Base-by-base conservation (phyloP, 2,797 vertebrate species). In the Zenarchopterus dispar region DNA sequence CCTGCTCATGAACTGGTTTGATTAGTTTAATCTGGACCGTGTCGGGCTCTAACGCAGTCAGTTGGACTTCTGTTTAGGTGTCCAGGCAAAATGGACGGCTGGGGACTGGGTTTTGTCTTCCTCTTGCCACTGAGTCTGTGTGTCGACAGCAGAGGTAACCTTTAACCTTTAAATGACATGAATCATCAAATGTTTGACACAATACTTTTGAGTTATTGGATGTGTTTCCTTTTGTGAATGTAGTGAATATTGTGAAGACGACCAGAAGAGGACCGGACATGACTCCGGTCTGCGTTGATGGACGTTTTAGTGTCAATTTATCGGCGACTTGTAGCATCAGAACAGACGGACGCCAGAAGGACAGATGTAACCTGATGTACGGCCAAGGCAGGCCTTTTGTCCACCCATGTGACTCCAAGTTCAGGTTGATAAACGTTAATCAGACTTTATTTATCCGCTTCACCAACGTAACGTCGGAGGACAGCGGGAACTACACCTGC, bases 221-320 rank as follows among this genome's bases (percentile, higher is more conserved):
- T 2, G 19, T 2, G 19, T 45, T 22, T 56, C 4, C 8, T 4
- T 31, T n/a, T 36, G 3, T 36, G 3, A 23, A 19, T 17, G 16
- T 19, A 39, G 28, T 1, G 1, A 0, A 8, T 17, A 16, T 36
- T 22, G 19, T 13, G 21, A 48, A 59, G 48, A 48, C 31, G 5
- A 24, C 36, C 9, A 1, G 56, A 3, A 59, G 36, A 59, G 45
- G 36, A 13, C 2, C 8, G 7, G 45, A 48, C 36, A 7, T 39
- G 2, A 59, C 45, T 39, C 45, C 44, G 23, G 21, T 13, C 3
- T 48, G 56, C 21, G 10, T 9, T 5, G 36, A 39, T 7, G 8
- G 0, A 5, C 23, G 19, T 0, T 31, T 7, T 7, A 1, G 47
- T 4, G 0, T 9, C 5, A 36, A 13, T 8, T 0, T 2, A n/a